A percentile compares a stretch with the other conserved stretches of the same genome.
Evolutionary conservation across 2,113 vertebrate genomes (phyloP).

Genomic region (Athene noctua): DNA sequence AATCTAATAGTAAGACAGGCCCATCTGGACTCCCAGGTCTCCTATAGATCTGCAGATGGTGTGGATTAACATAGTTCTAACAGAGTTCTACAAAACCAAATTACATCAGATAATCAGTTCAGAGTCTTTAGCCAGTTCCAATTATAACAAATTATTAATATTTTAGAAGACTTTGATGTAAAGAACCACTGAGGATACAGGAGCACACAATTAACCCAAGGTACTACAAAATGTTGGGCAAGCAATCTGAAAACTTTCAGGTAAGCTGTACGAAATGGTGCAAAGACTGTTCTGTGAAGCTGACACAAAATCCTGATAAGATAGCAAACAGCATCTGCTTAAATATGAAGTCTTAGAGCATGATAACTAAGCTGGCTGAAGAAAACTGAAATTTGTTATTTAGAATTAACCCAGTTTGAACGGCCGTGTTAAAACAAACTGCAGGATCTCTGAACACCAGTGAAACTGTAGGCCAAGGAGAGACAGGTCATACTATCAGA

Average conservation of each 20-base stretch:
- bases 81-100: background rate
- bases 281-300: background rate
- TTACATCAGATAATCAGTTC: background rate
- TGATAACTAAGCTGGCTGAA: background rate
- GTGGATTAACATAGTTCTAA: background rate
- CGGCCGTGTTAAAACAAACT: background rate
- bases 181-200: background rate
- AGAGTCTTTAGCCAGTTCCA: background rate
- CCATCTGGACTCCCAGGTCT: conserved; percentile 6
- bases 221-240: background rate
- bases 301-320: background rate
- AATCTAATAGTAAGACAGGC: background rate
- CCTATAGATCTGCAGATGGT: background rate
- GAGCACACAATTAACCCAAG: background rate
- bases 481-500: background rate
- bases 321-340: background rate
- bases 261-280: background rate
- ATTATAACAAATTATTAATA: background rate
- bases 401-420: background rate
- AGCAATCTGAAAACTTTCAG: background rate
- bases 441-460: background rate
- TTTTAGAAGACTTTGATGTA: background rate
- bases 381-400: background rate
- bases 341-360: background rate
- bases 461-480: background rate